These are phyloP conservation scores for Mycetomoellerius zeteki DNA, from an alignment of 1,140 invertebrate species.

Conservation along the genomic window DNA sequence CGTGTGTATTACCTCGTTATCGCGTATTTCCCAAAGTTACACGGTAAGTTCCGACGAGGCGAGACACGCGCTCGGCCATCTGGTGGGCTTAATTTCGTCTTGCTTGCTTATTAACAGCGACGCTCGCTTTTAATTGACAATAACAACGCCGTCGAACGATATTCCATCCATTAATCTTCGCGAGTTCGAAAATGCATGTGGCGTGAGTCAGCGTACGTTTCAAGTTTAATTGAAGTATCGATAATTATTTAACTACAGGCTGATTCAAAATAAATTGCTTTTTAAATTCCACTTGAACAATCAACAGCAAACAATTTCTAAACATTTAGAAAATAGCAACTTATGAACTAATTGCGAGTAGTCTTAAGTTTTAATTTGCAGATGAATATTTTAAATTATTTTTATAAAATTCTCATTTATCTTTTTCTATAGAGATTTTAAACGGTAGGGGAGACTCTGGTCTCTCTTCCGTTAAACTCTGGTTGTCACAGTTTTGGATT, in stretches of 20 bases:
- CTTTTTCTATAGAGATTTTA: background rate
- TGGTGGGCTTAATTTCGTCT: conserved; percentile 33
- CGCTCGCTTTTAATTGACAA: conserved; percentile 15
- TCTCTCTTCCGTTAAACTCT: too few species aligned
- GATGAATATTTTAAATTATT: background rate
- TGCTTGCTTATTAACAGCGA: conserved; percentile 28
- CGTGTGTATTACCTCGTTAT: conserved; percentile 76
- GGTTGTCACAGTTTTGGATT: too few species aligned
- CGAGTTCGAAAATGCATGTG: background rate
- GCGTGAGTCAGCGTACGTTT: background rate
- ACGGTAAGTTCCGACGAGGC: conserved; percentile 35
- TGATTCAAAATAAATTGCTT: background rate
- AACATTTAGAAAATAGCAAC: background rate
- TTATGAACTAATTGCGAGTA: background rate
- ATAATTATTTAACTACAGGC: background rate
- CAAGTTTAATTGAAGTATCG: background rate
- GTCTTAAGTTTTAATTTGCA: background rate
- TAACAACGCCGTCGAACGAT: background rate
- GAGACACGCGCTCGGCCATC: conserved; percentile 42
- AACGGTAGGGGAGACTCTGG: too few species aligned
- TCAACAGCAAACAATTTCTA: background rate
- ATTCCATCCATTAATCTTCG: background rate
- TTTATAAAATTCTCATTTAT: background rate
- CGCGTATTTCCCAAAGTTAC: conserved; percentile 60
- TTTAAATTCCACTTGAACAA: background rate